Evolutionary conservation across 2,113 vertebrate genomes (phyloP), one percentile per base, ranked within the genome.

Genomic region (Ciconia boyciana): DNA sequence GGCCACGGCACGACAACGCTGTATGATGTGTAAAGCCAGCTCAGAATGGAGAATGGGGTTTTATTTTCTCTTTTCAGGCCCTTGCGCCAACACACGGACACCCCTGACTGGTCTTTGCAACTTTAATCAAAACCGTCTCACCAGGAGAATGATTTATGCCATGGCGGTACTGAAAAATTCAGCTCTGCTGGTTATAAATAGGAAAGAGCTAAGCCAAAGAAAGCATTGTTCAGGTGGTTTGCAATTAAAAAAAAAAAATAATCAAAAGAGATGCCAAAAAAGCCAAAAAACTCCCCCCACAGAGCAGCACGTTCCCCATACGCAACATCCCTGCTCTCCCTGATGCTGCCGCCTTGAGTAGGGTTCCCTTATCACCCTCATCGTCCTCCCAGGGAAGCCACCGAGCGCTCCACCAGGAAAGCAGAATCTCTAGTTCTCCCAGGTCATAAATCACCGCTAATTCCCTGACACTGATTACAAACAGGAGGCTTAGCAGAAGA

Each of bases 221-320:
- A 54, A 92, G 36, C 3, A 0, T 5, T 5, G 1, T 12, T 65
- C 43, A 19, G 32, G 36, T 25, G 9, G 20, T 32, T 68, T 78
- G 55, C 25, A n/a, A 44, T 34, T 14, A 66, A 79, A 64, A 72
- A 54, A 51, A 52, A 32, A 57, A 32, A 8, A 16, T n/a, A 79
- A 39, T 4, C 12, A 20, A 28, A 87, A 36, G 41, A 48, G 79
- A 79, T 10, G 5, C 21, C 22, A 0, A 18, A 29, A 46, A 43
- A 41, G 18, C 6, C 8, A 14, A 62, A 70, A 17, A 1, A 7
- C 26, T 13, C 0, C 15, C 15, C 0, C 15, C 0, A 1, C 3
- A 43, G 52, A 71, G 57, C 61, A 65, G 88, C n/a, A 15, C 0
- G 0, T 20, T 41, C 24, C 36, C 28, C 11, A 26, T 1, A 11